Base-by-base conservation (phyloP, 2,113 vertebrate species). In the Albula goreensis region DNA sequence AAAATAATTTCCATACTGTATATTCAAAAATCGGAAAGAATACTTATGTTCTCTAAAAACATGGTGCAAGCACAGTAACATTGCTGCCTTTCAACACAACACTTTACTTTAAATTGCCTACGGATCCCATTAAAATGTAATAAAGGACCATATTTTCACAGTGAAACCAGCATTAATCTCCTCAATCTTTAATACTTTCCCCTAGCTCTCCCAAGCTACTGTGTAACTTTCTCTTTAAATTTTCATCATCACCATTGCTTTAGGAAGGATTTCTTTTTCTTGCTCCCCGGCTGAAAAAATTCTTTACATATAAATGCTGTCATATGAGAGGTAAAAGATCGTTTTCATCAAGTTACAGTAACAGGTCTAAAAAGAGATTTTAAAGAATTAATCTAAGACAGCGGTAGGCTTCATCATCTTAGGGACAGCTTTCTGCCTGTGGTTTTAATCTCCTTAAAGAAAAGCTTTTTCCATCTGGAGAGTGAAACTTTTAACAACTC, bases 51-150 rank as follows among this genome's bases (percentile, higher is more conserved):
- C 63, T 70, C 19, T n/a, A 19, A 11, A 79, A 48, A 52, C 53
- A 51, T 9, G 8, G 50, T 80, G 51, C 80, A 51, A 15, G 50
- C 50, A 15, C n/a, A 84, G 12, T 15, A 83, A 57, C 48, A 31
- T 6, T 3, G 22, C 52, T 79, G 89, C 83, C 87, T 89, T 51
- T 85, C 83, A 86, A 80, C 10, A 81, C 90, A 91, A 92, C 90
- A 92, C 80, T 92, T 92, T 93, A 85, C 87, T 89, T 90, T 86
- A 41, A 81, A 84, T 88, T 91, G 78, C 86, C 89, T 88, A 91
- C 89, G 89, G 81, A 84, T 91, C 86, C 88, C 87, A 91, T 93
- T 91, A 92, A 89, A 77, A 82, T 89, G 89, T 87, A 91, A 92
- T 89, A 93, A 91, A 93, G 86, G 52, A 89, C 83, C 88, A 90